Evolutionary conservation across 2,113 vertebrate species (phyloP), one percentile per base, ranked within the genome.

Genomic region (Nibea coibor): DNA sequence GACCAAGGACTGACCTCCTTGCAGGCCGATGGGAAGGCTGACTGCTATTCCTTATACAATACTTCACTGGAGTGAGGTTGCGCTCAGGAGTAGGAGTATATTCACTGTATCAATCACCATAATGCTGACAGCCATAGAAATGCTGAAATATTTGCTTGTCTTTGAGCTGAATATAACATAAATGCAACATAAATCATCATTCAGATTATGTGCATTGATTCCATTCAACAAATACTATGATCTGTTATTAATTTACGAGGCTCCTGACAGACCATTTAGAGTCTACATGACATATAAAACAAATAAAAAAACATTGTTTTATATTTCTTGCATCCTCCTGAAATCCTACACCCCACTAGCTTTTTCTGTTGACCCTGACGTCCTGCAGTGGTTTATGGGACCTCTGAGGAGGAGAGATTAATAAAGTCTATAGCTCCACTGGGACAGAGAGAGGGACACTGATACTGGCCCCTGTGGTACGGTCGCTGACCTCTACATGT

Each of bases 401-500:
- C 82, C 91, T 78, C 85, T 10, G 65, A 79, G 83, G 87, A 86
- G 82, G 78, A 88, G 64, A 82, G 85, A 93, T 93, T 91, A 93
- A 91, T 91, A 92, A 93, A 86, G 84, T 64, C 69, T 91, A 91
- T 87, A 42, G 89, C 65, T 87, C 93, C 91, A 51, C 24, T 14
- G 90, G 88, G 93, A 92, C 65, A 35, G 19, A 17, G 61, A 61
- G 82, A 39, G 70, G 84, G 82, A 88, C 84, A 87, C 77, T 75
- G 85, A 91, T 88, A 83, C 80, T 51, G 75, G 80, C 64, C 85
- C 80, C 72, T 66, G 51, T 69, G 59, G 69, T 69, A 45, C 2
- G 54, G 85, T 72, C 70, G 10, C 78, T 88, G 91, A 93, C 89
- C 91, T 75, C 85, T 82, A 89, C 91, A 91, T 93, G 89, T 91